phyloP scores from a whole-genome alignment of 2,888 invertebrate species.

The Macrosoma leucophasiata region DNA sequence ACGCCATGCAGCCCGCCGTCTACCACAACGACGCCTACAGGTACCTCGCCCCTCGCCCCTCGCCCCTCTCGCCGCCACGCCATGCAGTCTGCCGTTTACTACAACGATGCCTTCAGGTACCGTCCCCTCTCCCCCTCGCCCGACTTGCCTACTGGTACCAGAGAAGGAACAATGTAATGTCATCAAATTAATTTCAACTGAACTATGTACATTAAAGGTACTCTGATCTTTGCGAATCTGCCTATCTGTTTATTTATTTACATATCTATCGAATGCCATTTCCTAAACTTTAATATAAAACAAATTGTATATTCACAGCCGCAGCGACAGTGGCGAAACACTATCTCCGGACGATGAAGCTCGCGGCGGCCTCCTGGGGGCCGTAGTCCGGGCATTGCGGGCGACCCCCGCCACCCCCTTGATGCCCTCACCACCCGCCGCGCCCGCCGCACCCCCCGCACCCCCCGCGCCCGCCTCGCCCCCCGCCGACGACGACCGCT shows the following conservation, averaged over 20 bases:
- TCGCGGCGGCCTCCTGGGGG: conserved; percentile 76
- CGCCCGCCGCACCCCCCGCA: conserved; percentile 19
- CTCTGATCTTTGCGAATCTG: too few relatives aligned
- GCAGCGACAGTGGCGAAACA: conserved; percentile 82
- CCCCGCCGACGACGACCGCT: conserved; percentile 49
- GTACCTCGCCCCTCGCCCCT: too few relatives aligned
- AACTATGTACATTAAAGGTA: too few relatives aligned
- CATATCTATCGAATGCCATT: neutral
- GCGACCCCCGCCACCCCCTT: conserved; percentile 25
- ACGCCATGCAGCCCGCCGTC: conserved; percentile 85
- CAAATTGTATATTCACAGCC: conserved; percentile 44
- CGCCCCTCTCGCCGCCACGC: too few relatives aligned
- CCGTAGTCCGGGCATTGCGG: conserved; percentile 80
- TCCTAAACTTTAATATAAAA: too few relatives aligned
- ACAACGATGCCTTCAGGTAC: too few relatives aligned
- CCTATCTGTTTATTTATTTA: neutral
- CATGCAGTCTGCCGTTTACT: too few relatives aligned
- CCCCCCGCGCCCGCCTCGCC: conserved; percentile 23
- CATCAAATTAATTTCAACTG: too few relatives aligned
- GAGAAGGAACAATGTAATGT: too few relatives aligned
- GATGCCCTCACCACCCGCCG: conserved; percentile 21
- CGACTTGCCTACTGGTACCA: too few relatives aligned
- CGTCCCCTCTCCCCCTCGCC: too few relatives aligned
- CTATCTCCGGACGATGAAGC: conserved; percentile 77
- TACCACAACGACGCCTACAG: conserved; percentile 87